Conservation (phyloP, 2,797 vertebrate species). For the Pristis pectinata region DNA sequence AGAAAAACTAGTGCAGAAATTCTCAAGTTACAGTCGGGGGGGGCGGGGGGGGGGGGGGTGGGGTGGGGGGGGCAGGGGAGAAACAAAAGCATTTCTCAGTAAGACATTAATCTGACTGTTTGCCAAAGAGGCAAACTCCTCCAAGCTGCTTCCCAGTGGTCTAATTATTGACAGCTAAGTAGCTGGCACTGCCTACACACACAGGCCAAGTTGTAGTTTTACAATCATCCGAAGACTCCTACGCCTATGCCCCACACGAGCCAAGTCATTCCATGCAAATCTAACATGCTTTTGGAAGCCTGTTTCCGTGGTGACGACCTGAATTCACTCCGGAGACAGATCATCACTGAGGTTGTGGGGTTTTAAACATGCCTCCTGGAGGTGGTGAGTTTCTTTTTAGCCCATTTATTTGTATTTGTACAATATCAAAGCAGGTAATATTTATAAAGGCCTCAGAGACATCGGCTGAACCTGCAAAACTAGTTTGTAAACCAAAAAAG, state of each 20-base stretch:
- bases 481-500: neutral
- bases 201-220: neutral
- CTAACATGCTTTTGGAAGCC: neutral
- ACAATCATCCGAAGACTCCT: neutral
- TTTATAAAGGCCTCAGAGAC: neutral
- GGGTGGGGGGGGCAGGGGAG: no score
- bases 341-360: neutral
- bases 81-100: neutral
- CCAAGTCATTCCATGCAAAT: neutral
- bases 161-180: neutral
- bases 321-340: neutral
- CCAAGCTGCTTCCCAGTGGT: no score
- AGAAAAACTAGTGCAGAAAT: neutral
- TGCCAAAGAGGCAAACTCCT: neutral
- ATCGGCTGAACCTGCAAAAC: neutral
- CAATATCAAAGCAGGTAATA: neutral
- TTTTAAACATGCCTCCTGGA: neutral
- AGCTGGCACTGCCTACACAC: neutral
- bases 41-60: no score
- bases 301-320: conserved; percentile 14
- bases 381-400: neutral
- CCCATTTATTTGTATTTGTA: neutral
- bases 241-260: neutral
- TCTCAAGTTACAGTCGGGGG: neutral
- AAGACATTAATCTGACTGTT: conserved; percentile 6